These are phyloP conservation scores for Orthonyx spaldingii DNA, from an alignment of 2,113 vertebrate species.

Conservation along the genomic window DNA sequence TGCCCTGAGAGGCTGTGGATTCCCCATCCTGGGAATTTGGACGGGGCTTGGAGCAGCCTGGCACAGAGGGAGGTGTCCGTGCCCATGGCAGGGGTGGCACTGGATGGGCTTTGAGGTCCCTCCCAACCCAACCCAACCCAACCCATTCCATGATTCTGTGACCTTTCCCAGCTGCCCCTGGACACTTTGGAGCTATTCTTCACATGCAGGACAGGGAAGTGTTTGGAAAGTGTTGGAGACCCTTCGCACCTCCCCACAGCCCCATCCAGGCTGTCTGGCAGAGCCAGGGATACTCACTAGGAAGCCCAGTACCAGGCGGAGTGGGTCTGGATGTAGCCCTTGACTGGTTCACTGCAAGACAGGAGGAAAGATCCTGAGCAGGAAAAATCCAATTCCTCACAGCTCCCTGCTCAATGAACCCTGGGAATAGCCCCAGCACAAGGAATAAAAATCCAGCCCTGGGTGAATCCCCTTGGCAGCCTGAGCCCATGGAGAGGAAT, in stretches of 20 bases:
- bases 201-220: neutral
- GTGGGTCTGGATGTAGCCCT: slow-evolving; percentile 84
- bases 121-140: neutral
- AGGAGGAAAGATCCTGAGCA: neutral
- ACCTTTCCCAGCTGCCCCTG: neutral
- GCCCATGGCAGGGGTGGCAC: neutral
- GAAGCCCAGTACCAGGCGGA: slow-evolving; percentile 95
- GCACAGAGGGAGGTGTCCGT: neutral
- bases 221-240: neutral
- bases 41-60: fast-evolving
- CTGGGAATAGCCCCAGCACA: fast-evolving
- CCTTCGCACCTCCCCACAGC: neutral
- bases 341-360: slow-evolving; percentile 80
- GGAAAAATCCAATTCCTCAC: neutral
- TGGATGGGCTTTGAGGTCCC: neutral
- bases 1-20: neutral
- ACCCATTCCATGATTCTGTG: too few species aligned
- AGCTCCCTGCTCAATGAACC: neutral
- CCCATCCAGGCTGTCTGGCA: neutral
- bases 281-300: slow-evolving; percentile 82
- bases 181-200: neutral
- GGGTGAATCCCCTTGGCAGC: neutral
- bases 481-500: neutral
- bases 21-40: neutral
- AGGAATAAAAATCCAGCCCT: neutral